phyloP scores from a whole-genome alignment of 2,113 vertebrate genomes.

The Tachysurus fulvidraco region DNA sequence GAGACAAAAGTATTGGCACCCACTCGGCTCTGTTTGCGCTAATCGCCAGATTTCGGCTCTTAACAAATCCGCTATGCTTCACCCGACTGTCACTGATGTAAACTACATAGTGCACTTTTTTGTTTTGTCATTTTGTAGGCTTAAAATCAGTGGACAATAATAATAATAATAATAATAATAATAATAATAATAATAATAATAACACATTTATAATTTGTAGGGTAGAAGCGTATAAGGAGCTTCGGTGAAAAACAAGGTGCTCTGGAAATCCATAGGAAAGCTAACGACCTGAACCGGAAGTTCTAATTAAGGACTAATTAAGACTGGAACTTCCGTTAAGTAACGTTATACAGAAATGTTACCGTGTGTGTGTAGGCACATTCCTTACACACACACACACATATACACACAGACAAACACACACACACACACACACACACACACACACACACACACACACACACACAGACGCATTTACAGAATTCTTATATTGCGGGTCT shows the following conservation, averaged over 20 bases:
- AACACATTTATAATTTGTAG: not conserved
- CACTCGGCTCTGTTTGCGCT: not conserved
- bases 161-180: not conserved
- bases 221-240: not conserved
- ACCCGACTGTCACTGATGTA: not conserved
- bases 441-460: not conserved
- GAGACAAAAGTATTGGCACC: not conserved
- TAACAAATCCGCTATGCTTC: not conserved
- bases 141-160: not conserved
- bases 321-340: constrained; percentile 1
- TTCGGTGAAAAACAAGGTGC: not conserved
- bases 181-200: not conserved
- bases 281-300: not conserved
- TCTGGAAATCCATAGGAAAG: not conserved
- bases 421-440: not conserved
- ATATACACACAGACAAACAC: not conserved
- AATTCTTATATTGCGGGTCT: not conserved
- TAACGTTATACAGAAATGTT: not conserved
- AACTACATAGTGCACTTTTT: not conserved
- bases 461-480: not conserved
- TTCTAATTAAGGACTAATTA: constrained; percentile 23
- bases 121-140: not conserved
- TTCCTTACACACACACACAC: not conserved
- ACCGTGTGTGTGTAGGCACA: not conserved
- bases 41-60: not conserved